Base-by-base conservation (phyloP, 1,140 invertebrate genomes). In the Listronotus bonariensis region DNA sequence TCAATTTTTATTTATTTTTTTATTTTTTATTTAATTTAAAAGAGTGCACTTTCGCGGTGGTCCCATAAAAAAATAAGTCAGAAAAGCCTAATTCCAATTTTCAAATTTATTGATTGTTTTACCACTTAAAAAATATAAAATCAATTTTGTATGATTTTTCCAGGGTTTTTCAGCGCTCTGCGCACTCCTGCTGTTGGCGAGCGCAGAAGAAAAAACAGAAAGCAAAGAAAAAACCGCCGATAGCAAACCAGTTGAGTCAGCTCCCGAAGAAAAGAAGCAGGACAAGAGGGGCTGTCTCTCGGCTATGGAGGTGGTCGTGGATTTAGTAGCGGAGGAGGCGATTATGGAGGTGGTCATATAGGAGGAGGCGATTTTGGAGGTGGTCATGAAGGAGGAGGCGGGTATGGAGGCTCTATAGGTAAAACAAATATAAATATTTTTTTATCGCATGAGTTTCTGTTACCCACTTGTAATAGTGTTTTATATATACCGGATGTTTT, bases 251-350 rank as follows among this genome's bases (percentile, higher is more conserved):
- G 75, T 68, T 46, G 75, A 76, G 34, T 76, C 77, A 8, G 60
- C 17, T 64, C 74, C 75, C 6, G 76, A 54, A 57, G 75, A 66
- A 48, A 80, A 89, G 84, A 82, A 89, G 84, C 83, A 86, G 83
- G 81, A 89, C 80, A 81, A 87, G 75, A 80, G 88, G 71, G 89
- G 65, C 57, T 76, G 6, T 79, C 80, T 45, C 77, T 85, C 62
- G 83, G 86, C 52, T 85, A 84, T 66, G 84, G 84, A 11, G 82
- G 82, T 67, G 86, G 85, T 14, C 82, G 83, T 40, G 85, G 85
- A 18, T 81, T 82, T 46, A 79, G 79, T 68, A 76, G 82, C 40
- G 76, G 83, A 55, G 82, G 82, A 36, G 76, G 79, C n/a, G 80
- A 52, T 18, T 73, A 71, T 38, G 65, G 70, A 54, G 73, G 76